These are phyloP conservation scores for Balaeniceps rex DNA, from an alignment of 2,113 vertebrate species.

Conservation along the genomic window DNA sequence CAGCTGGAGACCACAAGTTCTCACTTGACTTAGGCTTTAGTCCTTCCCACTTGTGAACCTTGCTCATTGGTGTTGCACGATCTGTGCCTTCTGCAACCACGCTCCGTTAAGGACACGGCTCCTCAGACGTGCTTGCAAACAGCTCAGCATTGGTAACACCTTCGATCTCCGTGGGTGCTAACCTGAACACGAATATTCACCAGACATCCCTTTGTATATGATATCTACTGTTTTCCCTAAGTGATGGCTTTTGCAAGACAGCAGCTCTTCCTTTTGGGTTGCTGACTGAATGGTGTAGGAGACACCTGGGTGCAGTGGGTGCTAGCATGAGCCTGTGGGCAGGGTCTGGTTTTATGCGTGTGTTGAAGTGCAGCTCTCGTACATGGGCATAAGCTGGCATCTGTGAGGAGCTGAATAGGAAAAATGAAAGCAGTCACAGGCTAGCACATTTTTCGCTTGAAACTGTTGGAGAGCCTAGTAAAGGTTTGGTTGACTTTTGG, in stretches of 20 bases:
- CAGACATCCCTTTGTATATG: not conserved
- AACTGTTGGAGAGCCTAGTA: not conserved
- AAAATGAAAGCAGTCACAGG: not conserved
- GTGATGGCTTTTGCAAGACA: not conserved
- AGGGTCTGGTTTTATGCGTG: not conserved
- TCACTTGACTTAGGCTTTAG: not conserved
- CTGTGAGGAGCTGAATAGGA: not conserved
- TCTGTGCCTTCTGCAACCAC: not conserved
- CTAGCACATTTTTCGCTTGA: not conserved
- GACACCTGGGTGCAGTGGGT: not conserved
- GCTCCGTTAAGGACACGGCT: not conserved
- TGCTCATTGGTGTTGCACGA: not conserved
- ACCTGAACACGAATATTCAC: not conserved
- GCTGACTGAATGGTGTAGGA: fast-evolving
- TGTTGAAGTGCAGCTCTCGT: not conserved
- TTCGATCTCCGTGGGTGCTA: not conserved
- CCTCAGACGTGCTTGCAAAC: not conserved
- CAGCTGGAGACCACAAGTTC: not conserved
- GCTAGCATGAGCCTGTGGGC: not conserved
- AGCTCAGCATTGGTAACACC: not conserved
- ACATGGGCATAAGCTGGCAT: not conserved
- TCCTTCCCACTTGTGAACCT: not conserved
- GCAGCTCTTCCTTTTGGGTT: not conserved
- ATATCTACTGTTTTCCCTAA: not conserved
- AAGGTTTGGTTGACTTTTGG: not conserved